Conservation (phyloP, 92 coral and sea anemone genomes). For the Galaxea fascicularis region DNA sequence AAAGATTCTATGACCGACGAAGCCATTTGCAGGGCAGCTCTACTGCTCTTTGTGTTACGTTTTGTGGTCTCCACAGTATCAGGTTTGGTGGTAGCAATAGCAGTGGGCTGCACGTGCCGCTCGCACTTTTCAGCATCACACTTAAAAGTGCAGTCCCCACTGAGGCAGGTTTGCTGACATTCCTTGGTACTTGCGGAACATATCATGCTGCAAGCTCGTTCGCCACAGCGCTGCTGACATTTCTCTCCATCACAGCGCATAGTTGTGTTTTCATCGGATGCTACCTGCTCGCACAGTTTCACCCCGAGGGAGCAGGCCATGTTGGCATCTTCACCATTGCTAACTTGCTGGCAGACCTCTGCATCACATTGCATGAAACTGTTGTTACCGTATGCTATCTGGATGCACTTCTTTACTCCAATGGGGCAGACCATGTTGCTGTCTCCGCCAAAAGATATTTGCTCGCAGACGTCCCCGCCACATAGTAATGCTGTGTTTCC, state of each 20-base stretch:
- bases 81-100: too few species aligned
- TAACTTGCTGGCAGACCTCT: not conserved
- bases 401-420: not conserved
- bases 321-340: too few species aligned
- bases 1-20: too few species aligned
- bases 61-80: too few species aligned
- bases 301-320: too few species aligned
- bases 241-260: too few species aligned
- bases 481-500: not conserved
- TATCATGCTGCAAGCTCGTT: constrained; percentile 22
- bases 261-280: too few species aligned
- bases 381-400: not conserved
- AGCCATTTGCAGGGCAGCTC: too few species aligned
- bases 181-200: constrained; percentile 37
- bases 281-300: too few species aligned
- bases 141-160: not conserved
- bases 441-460: not conserved
- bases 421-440: not conserved
- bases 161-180: constrained; percentile 23
- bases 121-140: constrained; percentile 7
- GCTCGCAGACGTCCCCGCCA: not conserved
- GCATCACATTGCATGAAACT: not conserved
- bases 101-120: too few species aligned
- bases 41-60: too few species aligned
- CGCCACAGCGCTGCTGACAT: too few species aligned